Percentiles rank a stretch among this genome's conserved stretches.
Conservation (phyloP, 2,888 invertebrate genomes). For the Halocaridina rubra region DNA sequence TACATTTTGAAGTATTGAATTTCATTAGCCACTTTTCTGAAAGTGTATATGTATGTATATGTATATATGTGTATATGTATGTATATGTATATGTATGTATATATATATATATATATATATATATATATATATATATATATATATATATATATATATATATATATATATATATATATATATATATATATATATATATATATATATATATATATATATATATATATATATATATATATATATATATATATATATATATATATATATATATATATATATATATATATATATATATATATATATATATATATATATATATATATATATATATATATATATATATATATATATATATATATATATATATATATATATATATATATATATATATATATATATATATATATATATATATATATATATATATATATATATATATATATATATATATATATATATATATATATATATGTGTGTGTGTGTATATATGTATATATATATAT, state of each 20-base stretch:
- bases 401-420: background rate
- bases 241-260: background rate
- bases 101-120: background rate
- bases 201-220: background rate
- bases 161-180: background rate
- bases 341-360: background rate
- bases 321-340: background rate
- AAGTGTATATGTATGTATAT: background rate
- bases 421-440: background rate
- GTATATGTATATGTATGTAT: background rate
- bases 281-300: background rate
- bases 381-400: background rate
- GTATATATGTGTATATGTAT: background rate
- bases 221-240: background rate
- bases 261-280: background rate
- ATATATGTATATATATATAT: background rate
- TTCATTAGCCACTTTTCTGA: too few species aligned
- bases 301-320: background rate
- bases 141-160: background rate
- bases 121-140: background rate
- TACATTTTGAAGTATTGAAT: too few species aligned
- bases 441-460: background rate
- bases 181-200: background rate
- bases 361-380: background rate
- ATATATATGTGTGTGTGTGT: background rate